These are phyloP conservation scores for Epinephelus awoara DNA, from an alignment of 2,797 vertebrate species.

Conservation along the genomic window DNA sequence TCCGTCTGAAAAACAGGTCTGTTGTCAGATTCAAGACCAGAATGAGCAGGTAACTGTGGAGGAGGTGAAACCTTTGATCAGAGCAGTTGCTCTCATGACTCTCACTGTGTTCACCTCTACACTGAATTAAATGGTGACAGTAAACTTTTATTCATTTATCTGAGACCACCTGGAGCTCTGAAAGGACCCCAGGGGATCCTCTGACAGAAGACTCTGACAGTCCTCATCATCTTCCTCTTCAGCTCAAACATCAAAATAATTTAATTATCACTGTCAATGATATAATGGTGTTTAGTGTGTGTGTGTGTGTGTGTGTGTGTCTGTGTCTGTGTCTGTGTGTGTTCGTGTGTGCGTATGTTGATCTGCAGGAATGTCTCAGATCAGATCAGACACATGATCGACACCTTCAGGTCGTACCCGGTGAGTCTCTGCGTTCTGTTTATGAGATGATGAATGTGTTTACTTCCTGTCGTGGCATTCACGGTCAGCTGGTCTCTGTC, in stretches of 20 bases:
- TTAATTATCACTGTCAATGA: neutral
- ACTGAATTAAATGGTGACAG: too few relatives aligned
- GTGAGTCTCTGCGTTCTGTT: slow-evolving; percentile 49
- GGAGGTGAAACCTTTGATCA: too few relatives aligned
- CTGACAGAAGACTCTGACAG: too few relatives aligned
- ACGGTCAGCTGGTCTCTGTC: neutral
- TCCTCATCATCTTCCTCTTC: neutral
- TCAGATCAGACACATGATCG: slow-evolving; percentile 78
- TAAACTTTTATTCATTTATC: too few relatives aligned
- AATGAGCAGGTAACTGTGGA: too few relatives aligned
- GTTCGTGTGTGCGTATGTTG: neutral
- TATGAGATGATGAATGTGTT: neutral
- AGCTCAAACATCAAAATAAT: slow-evolving; percentile 31
- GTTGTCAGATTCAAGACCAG: too few relatives aligned
- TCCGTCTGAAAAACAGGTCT: too few relatives aligned
- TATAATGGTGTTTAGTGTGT: slow-evolving; percentile 22
- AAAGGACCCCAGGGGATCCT: too few relatives aligned
- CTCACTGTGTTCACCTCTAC: too few relatives aligned
- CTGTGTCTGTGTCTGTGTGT: neutral
- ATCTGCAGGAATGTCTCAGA: slow-evolving; percentile 73
- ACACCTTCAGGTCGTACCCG: slow-evolving; percentile 76
- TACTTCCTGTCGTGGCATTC: too few relatives aligned
- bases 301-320: slow-evolving; percentile 1
- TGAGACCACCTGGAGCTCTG: too few relatives aligned
- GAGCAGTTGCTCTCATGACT: too few relatives aligned